A percentile compares a stretch with the other conserved stretches of the same genome.
phyloP scores from a whole-genome alignment of 2,888 invertebrate species.

The Trilocha varians region DNA sequence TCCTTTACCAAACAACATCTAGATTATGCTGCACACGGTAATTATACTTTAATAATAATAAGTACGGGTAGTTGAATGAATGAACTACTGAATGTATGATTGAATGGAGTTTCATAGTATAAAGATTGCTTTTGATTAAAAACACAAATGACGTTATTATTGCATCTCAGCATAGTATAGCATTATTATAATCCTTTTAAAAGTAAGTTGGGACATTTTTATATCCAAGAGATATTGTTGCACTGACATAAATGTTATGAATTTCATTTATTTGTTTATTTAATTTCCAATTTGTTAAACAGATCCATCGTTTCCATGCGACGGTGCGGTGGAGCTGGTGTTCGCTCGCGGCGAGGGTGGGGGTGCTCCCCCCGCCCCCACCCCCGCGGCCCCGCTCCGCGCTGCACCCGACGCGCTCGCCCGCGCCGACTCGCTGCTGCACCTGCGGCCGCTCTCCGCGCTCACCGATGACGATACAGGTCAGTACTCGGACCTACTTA shows the following conservation, averaged over 20 bases:
- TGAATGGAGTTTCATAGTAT: too few species aligned
- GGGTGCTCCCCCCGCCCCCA: slow-evolving; percentile 78
- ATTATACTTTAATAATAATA: slow-evolving; percentile 17
- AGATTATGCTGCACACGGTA: slow-evolving; percentile 88
- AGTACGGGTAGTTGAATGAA: too few species aligned
- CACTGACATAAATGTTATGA: background rate
- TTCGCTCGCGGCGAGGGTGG: slow-evolving; percentile 76
- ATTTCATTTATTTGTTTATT: too few species aligned
- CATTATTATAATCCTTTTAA: too few species aligned
- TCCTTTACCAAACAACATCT: slow-evolving; percentile 90
- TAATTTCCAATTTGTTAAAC: background rate
- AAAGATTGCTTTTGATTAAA: too few species aligned
- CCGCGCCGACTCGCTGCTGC: slow-evolving; percentile 85
- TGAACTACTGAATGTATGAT: too few species aligned
- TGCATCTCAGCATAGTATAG: too few species aligned
- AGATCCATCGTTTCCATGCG: slow-evolving; percentile 87
- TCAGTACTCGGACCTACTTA: slow-evolving; percentile 23
- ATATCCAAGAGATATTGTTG: background rate
- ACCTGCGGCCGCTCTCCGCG: slow-evolving; percentile 55
- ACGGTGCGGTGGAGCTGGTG: slow-evolving; percentile 88
- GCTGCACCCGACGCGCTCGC: slow-evolving; percentile 82
- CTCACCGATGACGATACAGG: slow-evolving; percentile 62
- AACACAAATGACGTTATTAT: too few species aligned
- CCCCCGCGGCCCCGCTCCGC: slow-evolving; percentile 79
- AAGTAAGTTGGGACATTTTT: too few species aligned